These are phyloP conservation scores for Apodemia zela DNA, from an alignment of 2,888 invertebrate genomes.

Conservation along the genomic window DNA sequence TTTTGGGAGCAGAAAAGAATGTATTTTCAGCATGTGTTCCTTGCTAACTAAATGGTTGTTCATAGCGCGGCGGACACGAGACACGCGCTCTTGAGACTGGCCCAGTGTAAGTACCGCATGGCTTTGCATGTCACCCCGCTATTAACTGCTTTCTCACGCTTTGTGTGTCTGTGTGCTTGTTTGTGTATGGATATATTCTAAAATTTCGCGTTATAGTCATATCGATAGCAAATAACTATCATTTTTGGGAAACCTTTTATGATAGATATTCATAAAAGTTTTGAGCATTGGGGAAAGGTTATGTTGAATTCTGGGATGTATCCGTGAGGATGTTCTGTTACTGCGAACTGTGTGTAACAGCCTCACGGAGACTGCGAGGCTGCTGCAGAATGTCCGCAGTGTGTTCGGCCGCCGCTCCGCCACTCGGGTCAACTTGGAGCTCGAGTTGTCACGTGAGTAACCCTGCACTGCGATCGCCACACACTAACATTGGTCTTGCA, in stretches of 20 bases:
- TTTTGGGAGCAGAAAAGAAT: slow-evolving; percentile 12
- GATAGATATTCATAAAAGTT: not conserved
- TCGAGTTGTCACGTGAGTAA: slow-evolving; percentile 96
- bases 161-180: slow-evolving; percentile 22
- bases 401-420: slow-evolving; percentile 91
- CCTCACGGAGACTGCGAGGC: slow-evolving; percentile 97
- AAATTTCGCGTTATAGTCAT: not conserved
- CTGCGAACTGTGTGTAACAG: slow-evolving; percentile 79
- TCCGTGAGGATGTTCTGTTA: slow-evolving; percentile 29
- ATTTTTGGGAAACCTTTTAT: slow-evolving; percentile 2
- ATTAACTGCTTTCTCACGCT: slow-evolving; percentile 29
- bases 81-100: slow-evolving; percentile 94
- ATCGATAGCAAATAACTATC: not conserved
- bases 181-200: slow-evolving; percentile 19
- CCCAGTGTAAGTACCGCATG: slow-evolving; percentile 90
- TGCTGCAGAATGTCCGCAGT: slow-evolving; percentile 96
- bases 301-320: slow-evolving; percentile 26
- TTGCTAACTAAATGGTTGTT: slow-evolving; percentile 44
- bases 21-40: slow-evolving; percentile 20
- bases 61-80: slow-evolving; percentile 83
- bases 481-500: slow-evolving; percentile 4
- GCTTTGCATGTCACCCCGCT: slow-evolving; percentile 40
- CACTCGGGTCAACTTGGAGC: slow-evolving; percentile 90
- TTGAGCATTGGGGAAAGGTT: not conserved
- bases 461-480: slow-evolving; percentile 44